A percentile compares a stretch with the other conserved stretches of the same genome.
Evolutionary conservation across 2,113 vertebrate species (phyloP).

Genomic region (Coregonus clupeaformis): DNA sequence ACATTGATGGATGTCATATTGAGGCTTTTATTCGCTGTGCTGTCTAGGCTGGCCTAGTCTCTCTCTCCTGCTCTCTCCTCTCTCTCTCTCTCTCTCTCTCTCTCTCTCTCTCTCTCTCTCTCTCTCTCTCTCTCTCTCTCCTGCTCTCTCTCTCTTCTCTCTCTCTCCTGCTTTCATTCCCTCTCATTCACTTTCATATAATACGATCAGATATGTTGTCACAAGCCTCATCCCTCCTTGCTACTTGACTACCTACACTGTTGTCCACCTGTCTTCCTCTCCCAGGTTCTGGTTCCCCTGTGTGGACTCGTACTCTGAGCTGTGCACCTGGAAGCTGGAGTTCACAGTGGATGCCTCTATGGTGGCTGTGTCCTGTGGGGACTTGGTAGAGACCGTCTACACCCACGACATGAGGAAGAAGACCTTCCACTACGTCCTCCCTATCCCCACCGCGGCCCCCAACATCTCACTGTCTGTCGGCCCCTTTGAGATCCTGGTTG

Average conservation of each 20-base stretch:
- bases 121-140: no score
- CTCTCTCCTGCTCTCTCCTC: no score
- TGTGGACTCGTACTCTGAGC: slow-evolving; percentile 95
- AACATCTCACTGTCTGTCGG: slow-evolving; percentile 97
- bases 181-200: no score
- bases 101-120: no score
- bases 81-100: no score
- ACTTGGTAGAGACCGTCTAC: slow-evolving; percentile 94
- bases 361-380: slow-evolving; percentile 95
- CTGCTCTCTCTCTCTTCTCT: no score
- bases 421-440: slow-evolving; percentile 91
- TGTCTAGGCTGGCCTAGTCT: no score
- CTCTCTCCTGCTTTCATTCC: not conserved
- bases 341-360: slow-evolving; percentile 97
- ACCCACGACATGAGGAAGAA: slow-evolving; percentile 98
- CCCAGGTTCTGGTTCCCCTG: slow-evolving; percentile 98
- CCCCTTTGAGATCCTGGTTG: slow-evolving; percentile 97
- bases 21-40: no score
- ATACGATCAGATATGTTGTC: not conserved
- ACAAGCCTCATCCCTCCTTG: not conserved
- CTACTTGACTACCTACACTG: not conserved
- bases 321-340: slow-evolving; percentile 98
- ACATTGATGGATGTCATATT: not conserved
- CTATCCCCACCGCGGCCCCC: slow-evolving; percentile 93
- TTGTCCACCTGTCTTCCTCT: not conserved